Evolutionary conservation across 2,113 vertebrate species (phyloP).

Genomic region (Sinocyclocheilus grahami): DNA sequence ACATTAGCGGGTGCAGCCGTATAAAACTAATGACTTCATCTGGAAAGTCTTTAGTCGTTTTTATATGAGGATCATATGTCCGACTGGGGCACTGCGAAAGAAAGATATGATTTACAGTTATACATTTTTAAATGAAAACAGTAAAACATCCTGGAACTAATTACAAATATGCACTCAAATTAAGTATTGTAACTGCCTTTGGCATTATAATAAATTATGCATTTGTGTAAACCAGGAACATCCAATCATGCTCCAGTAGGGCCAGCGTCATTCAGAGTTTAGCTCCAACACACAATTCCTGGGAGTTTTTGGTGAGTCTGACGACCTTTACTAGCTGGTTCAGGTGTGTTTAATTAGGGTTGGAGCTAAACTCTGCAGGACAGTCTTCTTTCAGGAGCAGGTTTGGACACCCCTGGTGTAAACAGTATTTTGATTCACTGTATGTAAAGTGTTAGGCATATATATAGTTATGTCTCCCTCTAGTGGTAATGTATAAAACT

Average conservation of each 20-base stretch:
- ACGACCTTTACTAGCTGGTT: background rate
- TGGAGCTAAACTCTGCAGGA: background rate
- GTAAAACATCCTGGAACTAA: background rate
- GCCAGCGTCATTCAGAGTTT: background rate
- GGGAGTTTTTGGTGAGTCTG: background rate
- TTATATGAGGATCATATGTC: constrained; percentile 90
- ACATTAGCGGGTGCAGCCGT: constrained; percentile 89
- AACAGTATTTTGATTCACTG: background rate
- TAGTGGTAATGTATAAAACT: constrained; percentile 57
- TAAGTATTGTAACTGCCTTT: background rate
- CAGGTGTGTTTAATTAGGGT: background rate
- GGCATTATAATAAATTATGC: background rate
- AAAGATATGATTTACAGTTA: background rate
- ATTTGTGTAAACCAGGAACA: background rate
- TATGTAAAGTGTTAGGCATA: background rate
- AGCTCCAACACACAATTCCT: background rate
- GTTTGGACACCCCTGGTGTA: background rate
- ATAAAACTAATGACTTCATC: constrained; percentile 96
- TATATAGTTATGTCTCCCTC: constrained; percentile 64
- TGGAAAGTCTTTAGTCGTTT: constrained; percentile 93
- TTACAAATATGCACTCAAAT: background rate
- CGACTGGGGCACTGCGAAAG: constrained; percentile 89
- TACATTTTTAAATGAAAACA: background rate
- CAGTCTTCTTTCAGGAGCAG: background rate
- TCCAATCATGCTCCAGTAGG: too few species aligned